Percentiles rank a stretch among this genome's conserved stretches.
phyloP scores from a whole-genome alignment of 2,888 invertebrate species.

The Xestoiulus laeticollis region DNA sequence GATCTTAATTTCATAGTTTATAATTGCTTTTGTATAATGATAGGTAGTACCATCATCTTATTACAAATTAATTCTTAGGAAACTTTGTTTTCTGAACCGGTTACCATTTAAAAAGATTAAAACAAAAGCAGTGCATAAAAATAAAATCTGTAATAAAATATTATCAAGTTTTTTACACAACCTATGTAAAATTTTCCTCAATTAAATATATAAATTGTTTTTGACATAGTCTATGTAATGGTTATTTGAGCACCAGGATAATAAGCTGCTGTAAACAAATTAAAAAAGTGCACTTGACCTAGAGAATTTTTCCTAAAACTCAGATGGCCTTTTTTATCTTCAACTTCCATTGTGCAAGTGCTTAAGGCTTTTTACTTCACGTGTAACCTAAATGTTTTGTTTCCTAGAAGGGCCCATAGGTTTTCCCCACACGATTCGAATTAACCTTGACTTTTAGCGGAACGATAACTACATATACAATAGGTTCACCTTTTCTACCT shows the following conservation, averaged over 20 bases:
- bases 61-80: too few species aligned
- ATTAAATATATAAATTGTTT: not conserved
- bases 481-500: slow-evolving; percentile 20
- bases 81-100: too few species aligned
- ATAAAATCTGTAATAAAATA: too few species aligned
- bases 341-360: not conserved
- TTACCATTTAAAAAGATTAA: too few species aligned
- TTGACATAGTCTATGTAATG: not conserved
- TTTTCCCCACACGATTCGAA: not conserved
- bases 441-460: slow-evolving; percentile 25
- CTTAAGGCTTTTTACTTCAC: not conserved
- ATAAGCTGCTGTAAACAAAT: not conserved
- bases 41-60: too few species aligned
- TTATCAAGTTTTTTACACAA: not conserved
- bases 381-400: slow-evolving; percentile 8
- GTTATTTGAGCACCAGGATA: not conserved
- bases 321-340: not conserved
- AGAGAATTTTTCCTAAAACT: not conserved
- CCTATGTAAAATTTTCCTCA: too few species aligned
- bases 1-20: too few species aligned
- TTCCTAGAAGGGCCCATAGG: slow-evolving; percentile 43
- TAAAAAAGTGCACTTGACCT: not conserved
- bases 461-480: not conserved
- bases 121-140: not conserved
- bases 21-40: too few species aligned